Evolutionary conservation across 2,888 invertebrate genomes (phyloP), one percentile per base, ranked within the genome.

Genomic region (Tetramorium bicarinatum): DNA sequence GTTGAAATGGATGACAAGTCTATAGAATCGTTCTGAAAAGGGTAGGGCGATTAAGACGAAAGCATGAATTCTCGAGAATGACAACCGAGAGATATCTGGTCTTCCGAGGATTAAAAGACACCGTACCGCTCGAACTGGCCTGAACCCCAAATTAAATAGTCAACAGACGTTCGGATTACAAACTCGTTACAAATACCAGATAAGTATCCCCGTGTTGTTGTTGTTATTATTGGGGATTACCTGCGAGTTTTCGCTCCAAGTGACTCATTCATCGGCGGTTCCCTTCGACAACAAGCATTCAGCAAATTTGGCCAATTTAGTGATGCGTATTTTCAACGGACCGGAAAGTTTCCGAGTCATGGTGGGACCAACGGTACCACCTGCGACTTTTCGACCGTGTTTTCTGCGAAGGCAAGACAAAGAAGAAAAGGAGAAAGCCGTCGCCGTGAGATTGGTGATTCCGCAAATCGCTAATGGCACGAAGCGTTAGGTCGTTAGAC

Each of bases 401-500:
- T 47, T 75, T 61, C 52, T 72, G 61, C n/a, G 9, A 21, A 41
- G 21, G 41, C 38, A 74, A 80, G 71, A 80, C 76, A 62, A 62
- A 34, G 71, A 59, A 47, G 72, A 47, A 59, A 29, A 71, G 75
- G 71, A 77, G 62, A 29, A 64, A n/a, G 77, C 54, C 72, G 61
- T n/a, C 62, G 74, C 54, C 71, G 79, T 76, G 83, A 83, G 88
- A 88, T 86, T 85, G 85, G 34, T 87, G 87, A 90, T 91, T 92
- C 86, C 85, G 89, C 88, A 89, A 92, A 93, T 93, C 91, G 88
- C 90, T 93, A 91, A 91, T 92, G 92, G 89, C 88, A 87, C 89
- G 88, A 88, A 87, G 89, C 91, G 91, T 90, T 84, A 85, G 92
- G 89, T 93, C 93, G 93, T 93, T 93, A 93, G 91, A 92, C 88